phyloP scores from a whole-genome alignment of 2,113 vertebrate genomes.

The Ia io region DNA sequence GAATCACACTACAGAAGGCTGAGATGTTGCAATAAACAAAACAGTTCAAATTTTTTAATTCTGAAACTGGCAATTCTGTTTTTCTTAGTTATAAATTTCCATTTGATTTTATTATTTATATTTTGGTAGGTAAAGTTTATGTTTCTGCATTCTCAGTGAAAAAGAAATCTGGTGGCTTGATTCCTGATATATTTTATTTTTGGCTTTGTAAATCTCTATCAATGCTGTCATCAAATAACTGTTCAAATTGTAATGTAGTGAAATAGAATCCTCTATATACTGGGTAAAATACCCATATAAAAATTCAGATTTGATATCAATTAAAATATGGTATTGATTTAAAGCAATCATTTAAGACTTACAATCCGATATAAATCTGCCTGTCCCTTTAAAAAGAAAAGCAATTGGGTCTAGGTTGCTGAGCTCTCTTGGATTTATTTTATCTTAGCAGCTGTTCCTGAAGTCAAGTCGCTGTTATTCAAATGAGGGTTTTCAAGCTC shows the following conservation, averaged over 20 bases:
- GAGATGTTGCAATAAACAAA: not conserved
- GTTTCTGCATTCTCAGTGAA: not conserved
- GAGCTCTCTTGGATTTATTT: slow-evolving; percentile 76
- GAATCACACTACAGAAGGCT: not conserved
- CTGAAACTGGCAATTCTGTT: not conserved
- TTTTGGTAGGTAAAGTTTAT: not conserved
- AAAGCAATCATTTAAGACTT: not conserved
- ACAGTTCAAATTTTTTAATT: not conserved
- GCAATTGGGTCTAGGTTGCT: slow-evolving; percentile 44
- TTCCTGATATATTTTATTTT: slow-evolving; percentile 43
- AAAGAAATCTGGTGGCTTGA: slow-evolving; percentile 20
- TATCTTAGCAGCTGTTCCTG: slow-evolving; percentile 83
- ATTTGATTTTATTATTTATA: slow-evolving; percentile 38
- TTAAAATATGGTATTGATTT: not conserved
- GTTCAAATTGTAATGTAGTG: not conserved
- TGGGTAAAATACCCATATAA: not conserved
- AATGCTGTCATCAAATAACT: not conserved
- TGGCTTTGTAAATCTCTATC: slow-evolving; percentile 5
- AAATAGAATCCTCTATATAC: not conserved
- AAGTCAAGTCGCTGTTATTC: slow-evolving; percentile 73
- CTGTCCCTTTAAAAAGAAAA: slow-evolving; percentile 73
- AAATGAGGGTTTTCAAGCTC: slow-evolving; percentile 72
- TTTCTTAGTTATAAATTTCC: slow-evolving; percentile 18
- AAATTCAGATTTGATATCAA: slow-evolving; percentile 1
- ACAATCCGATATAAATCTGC: not conserved